A percentile compares a stretch with the other conserved stretches of the same genome.
Conservation (phyloP, 2,113 vertebrate genomes). For the Copsychus sechellarum region DNA sequence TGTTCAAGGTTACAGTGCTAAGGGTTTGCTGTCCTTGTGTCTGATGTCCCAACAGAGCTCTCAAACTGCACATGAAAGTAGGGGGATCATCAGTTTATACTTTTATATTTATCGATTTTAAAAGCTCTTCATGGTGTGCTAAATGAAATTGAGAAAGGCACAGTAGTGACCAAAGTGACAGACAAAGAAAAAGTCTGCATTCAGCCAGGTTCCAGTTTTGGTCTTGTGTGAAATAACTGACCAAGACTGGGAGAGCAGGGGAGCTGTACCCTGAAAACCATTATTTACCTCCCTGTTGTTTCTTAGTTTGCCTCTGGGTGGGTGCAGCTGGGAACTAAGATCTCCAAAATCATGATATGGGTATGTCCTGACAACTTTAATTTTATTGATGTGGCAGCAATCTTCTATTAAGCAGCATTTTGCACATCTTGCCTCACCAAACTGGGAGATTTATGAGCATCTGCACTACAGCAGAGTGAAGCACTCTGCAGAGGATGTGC, state of each 20-base stretch:
- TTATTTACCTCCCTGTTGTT: neutral
- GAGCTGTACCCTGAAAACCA: neutral
- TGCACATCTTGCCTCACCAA: neutral
- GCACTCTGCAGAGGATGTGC: neutral
- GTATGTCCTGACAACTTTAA: neutral
- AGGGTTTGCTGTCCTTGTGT: neutral
- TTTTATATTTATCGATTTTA: neutral
- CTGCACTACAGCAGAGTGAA: neutral
- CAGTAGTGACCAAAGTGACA: neutral
- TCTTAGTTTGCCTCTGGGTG: neutral
- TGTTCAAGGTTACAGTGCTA: neutral
- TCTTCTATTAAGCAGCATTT: neutral
- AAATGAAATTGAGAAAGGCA: neutral
- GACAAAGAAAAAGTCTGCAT: neutral
- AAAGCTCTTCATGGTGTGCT: neutral
- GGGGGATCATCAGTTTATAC: fast-evolving
- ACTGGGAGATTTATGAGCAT: neutral
- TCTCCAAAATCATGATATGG: neutral
- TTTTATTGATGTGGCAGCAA: neutral
- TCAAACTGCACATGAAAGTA: neutral
- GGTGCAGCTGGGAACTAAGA: neutral
- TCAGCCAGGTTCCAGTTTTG: neutral
- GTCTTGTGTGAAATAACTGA: neutral
- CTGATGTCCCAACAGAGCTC: neutral
- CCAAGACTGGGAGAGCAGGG: neutral